Evolutionary conservation across 2,113 vertebrate species (phyloP).

Genomic region (Pantherophis guttatus): DNA sequence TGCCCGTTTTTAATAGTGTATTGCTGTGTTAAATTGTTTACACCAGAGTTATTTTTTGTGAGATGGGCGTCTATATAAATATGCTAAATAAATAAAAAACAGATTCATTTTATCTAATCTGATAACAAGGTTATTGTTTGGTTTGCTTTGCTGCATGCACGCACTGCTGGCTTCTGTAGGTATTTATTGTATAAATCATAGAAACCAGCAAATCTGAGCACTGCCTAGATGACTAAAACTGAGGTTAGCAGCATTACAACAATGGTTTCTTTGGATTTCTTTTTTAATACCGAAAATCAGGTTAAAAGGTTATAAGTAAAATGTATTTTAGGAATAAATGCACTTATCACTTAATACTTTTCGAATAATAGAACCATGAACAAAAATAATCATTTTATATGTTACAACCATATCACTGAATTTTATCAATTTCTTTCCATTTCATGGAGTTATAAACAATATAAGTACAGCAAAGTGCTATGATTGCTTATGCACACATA

Average conservation of each 20-base stretch:
- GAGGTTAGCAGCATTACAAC: neutral
- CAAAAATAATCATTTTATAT: neutral
- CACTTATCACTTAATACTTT: neutral
- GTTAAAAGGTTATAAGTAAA: neutral
- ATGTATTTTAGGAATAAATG: neutral
- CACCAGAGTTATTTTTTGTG: neutral
- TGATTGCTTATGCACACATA: neutral
- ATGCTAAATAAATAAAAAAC: neutral
- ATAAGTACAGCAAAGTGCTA: neutral
- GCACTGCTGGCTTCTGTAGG: neutral
- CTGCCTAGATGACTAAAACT: neutral
- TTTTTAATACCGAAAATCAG: neutral
- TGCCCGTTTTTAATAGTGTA: neutral
- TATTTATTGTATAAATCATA: constrained; percentile 34
- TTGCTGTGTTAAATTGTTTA: neutral
- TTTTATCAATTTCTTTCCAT: neutral
- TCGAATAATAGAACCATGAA: neutral
- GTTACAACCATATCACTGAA: neutral
- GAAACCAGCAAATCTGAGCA: neutral
- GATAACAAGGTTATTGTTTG: neutral
- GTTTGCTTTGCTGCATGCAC: neutral
- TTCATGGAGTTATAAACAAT: neutral
- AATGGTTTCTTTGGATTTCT: neutral
- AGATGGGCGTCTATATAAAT: neutral
- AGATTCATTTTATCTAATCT: neutral